Evolutionary conservation across 2,797 vertebrate genomes (phyloP).

Genomic region (Parauchenoglanis punctatus): DNA sequence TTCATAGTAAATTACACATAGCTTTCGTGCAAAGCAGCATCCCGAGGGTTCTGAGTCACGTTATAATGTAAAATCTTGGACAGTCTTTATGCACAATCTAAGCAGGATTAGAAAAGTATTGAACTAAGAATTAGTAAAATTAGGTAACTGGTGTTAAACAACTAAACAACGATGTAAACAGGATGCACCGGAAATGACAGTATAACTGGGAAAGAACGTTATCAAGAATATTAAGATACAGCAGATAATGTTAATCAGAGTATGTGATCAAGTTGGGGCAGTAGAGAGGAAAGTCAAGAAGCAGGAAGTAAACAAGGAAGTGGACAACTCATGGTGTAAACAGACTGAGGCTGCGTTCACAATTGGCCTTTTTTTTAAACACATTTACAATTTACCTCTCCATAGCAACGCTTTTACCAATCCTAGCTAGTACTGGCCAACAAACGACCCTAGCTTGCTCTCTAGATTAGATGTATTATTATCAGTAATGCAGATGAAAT

Average conservation of each 20-base stretch:
- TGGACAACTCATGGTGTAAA: background rate
- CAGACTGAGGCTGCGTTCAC: background rate
- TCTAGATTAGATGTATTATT: background rate
- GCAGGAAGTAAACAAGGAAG: background rate
- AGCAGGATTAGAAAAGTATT: background rate
- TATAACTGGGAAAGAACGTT: background rate
- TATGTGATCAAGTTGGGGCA: background rate
- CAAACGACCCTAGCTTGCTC: background rate
- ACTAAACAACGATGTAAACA: background rate
- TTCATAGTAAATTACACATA: background rate
- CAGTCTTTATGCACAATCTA: slow-evolving; percentile 5
- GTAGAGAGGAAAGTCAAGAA: background rate
- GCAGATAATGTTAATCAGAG: background rate
- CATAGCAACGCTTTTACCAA: background rate
- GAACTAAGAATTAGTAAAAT: background rate
- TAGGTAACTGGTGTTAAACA: background rate
- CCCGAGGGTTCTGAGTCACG: background rate
- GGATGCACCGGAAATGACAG: background rate
- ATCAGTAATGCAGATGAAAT: background rate
- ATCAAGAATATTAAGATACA: background rate
- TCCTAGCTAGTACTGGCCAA: background rate
- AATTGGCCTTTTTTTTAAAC: background rate
- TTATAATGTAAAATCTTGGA: background rate
- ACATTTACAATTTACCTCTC: background rate
- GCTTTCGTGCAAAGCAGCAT: background rate